Evolutionary conservation across 2,888 invertebrate species (phyloP).

Genomic region (Amblyjoppa fuscipennis): DNA sequence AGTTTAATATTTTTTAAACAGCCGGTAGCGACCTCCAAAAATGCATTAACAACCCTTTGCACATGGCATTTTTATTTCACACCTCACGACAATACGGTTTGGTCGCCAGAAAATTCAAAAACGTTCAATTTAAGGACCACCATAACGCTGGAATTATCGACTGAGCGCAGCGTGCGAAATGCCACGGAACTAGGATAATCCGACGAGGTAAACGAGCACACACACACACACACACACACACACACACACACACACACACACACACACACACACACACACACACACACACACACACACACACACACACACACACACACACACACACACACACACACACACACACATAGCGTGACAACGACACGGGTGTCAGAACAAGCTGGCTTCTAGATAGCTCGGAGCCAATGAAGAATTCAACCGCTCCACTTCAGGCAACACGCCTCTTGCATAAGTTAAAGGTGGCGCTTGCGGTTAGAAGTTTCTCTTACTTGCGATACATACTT

Average conservation of each 20-base stretch:
- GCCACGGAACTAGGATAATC: constrained; percentile 42
- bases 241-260: no score
- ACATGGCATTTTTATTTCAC: no score
- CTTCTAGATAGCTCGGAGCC: constrained; percentile 18
- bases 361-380: constrained; percentile 2
- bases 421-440: constrained; percentile 71
- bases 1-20: background rate
- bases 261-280: no score
- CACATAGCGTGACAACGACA: background rate
- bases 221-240: no score
- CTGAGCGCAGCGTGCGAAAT: background rate
- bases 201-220: background rate
- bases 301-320: no score
- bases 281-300: no score
- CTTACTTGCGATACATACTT: constrained; percentile 36
- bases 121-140: no score
- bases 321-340: no score
- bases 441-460: constrained; percentile 79
- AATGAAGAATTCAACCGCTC: constrained; percentile 78
- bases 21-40: no score
- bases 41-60: no score
- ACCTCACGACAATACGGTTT: no score
- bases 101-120: no score
- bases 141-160: background rate
- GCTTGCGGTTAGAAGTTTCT: constrained; percentile 75